Percentiles rank a stretch among this genome's conserved stretches.
Conservation (phyloP, 2,113 vertebrate genomes). For the Gallinago undulata region DNA sequence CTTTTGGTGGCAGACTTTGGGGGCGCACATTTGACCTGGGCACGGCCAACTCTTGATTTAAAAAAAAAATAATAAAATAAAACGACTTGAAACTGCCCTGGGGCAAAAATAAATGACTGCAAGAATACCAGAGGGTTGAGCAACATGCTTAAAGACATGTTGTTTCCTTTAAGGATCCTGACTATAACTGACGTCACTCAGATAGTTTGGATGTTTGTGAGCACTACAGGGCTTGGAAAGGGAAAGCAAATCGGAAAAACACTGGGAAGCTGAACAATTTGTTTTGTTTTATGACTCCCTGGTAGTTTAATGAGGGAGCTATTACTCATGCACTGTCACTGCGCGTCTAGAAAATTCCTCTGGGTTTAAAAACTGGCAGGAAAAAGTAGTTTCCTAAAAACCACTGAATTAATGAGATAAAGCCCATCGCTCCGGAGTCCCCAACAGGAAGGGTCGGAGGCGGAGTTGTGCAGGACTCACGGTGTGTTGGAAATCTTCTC, state of each 20-base stretch:
- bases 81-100: background rate
- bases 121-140: constrained; percentile 42
- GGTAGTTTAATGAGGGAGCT: constrained; percentile 27
- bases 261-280: constrained; percentile 38
- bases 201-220: constrained; percentile 52
- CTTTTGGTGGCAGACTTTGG: background rate
- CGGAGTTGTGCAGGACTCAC: background rate
- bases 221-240: constrained; percentile 22
- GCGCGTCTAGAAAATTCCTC: constrained; percentile 33
- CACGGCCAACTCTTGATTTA: background rate
- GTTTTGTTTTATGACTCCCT: constrained; percentile 61
- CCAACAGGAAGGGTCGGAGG: constrained; percentile 20
- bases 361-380: constrained; percentile 1
- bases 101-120: background rate
- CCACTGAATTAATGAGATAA: constrained; percentile 41
- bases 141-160: constrained; percentile 40
- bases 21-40: background rate
- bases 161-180: constrained; percentile 49
- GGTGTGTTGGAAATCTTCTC: background rate
- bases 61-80: background rate
- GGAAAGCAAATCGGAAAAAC: constrained; percentile 26
- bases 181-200: constrained; percentile 32
- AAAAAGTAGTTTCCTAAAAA: constrained; percentile 44
- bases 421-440: constrained; percentile 28
- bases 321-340: constrained; percentile 31